Conservation (phyloP, 2,113 vertebrate species). For the Rhipidura dahli region DNA sequence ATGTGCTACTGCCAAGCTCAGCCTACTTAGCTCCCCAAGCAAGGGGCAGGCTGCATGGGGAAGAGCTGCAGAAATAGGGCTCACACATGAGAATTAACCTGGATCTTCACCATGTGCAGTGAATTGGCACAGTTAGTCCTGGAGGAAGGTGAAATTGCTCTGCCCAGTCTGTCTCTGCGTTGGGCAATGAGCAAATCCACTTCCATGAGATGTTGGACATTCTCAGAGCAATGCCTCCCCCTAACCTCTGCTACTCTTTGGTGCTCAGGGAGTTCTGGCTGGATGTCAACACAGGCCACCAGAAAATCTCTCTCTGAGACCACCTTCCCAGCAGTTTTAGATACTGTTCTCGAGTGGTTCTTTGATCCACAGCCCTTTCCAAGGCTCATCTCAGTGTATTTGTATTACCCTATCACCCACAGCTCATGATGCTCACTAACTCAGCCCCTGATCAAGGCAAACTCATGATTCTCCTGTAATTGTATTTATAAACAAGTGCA, state of each 20-base stretch:
- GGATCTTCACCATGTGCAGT: neutral
- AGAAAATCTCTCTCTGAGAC: neutral
- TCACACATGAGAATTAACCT: neutral
- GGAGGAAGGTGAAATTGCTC: fast-evolving
- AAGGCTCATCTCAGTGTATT: neutral
- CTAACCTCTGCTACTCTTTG: neutral
- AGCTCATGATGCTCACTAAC: neutral
- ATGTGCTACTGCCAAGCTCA: neutral
- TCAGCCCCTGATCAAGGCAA: neutral
- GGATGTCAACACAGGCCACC: neutral
- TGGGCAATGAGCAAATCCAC: neutral
- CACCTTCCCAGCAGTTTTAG: neutral
- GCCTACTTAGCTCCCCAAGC: neutral
- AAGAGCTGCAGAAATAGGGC: fast-evolving
- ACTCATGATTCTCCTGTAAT: neutral
- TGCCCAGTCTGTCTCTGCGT: neutral
- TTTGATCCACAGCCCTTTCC: neutral
- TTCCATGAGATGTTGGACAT: neutral
- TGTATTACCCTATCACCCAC: neutral
- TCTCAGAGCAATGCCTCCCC: neutral
- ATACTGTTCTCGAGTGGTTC: neutral
- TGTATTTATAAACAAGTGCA: neutral
- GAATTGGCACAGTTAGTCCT: neutral
- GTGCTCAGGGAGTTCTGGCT: neutral
- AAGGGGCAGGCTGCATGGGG: neutral